A percentile compares a stretch with the other conserved stretches of the same genome.
Conservation (phyloP, 2,888 invertebrate species). For the Gerris lacustris region DNA sequence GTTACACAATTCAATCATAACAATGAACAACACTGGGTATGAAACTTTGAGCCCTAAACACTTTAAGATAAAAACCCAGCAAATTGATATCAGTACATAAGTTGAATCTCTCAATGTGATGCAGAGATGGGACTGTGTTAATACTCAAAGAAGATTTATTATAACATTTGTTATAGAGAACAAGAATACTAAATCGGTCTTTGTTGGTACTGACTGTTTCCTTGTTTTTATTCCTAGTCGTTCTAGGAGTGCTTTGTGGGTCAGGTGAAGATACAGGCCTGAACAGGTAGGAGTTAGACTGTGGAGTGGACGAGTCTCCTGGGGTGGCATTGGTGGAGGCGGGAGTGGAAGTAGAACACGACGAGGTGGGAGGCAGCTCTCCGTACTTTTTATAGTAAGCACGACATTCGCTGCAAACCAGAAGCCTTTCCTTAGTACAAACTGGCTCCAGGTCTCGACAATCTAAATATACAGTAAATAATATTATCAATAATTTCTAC, state of each 20-base stretch:
- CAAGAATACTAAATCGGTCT: too few species aligned
- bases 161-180: too few species aligned
- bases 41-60: too few species aligned
- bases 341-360: slow-evolving; percentile 34
- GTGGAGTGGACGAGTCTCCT: slow-evolving; percentile 24
- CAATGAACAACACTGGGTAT: too few species aligned
- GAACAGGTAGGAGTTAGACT: slow-evolving; percentile 38
- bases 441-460: slow-evolving; percentile 61
- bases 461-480: slow-evolving; percentile 37
- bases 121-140: too few species aligned
- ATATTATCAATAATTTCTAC: background rate
- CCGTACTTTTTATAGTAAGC: slow-evolving; percentile 64
- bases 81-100: too few species aligned
- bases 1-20: too few species aligned
- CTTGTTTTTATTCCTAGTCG: slow-evolving; percentile 65
- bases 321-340: slow-evolving; percentile 39
- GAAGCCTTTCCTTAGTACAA: slow-evolving; percentile 46
- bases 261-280: slow-evolving; percentile 54
- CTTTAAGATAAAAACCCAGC: too few species aligned
- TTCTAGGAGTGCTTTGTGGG: slow-evolving; percentile 60
- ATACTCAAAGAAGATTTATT: too few species aligned
- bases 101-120: too few species aligned
- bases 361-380: slow-evolving; percentile 48
- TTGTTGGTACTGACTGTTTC: slow-evolving; percentile 38
- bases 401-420: slow-evolving; percentile 65